These are phyloP conservation scores for Bucco capensis DNA, from an alignment of 2,113 vertebrate genomes.

Conservation along the genomic window DNA sequence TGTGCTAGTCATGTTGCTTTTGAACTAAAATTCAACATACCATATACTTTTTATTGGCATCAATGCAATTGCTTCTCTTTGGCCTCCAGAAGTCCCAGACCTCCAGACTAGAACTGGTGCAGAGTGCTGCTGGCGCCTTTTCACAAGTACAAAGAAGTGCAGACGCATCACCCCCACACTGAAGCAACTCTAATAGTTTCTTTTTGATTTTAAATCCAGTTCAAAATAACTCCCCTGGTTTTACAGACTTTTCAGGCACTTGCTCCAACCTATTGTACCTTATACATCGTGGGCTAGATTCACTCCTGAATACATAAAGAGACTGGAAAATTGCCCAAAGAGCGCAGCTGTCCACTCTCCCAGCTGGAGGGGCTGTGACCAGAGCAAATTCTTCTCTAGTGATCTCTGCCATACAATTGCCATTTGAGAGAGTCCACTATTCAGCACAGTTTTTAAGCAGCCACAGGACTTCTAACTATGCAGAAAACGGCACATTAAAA, in stretches of 20 bases:
- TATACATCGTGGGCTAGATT: not conserved
- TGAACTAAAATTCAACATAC: slow-evolving; percentile 53
- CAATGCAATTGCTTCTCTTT: slow-evolving; percentile 27
- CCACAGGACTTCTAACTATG: not conserved
- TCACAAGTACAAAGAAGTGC: not conserved
- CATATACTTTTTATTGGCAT: slow-evolving; percentile 47
- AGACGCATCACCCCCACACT: not conserved
- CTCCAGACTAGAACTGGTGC: slow-evolving; percentile 10
- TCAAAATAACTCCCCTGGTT: not conserved
- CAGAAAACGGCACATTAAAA: not conserved
- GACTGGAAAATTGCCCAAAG: not conserved
- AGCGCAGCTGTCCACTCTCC: not conserved
- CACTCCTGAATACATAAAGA: not conserved
- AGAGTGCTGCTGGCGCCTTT: not conserved
- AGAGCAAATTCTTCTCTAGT: not conserved
- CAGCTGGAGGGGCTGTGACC: not conserved
- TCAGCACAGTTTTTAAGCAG: not conserved
- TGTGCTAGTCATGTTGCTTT: slow-evolving; percentile 57
- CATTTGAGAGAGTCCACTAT: not conserved
- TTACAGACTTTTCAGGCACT: not conserved
- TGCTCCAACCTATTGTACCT: not conserved
- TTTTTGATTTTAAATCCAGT: slow-evolving; percentile 10
- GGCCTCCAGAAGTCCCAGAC: slow-evolving; percentile 45
- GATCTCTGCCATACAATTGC: not conserved
- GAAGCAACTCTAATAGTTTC: slow-evolving; percentile 1